These are phyloP conservation scores for Paramormyrops kingsleyae DNA, from an alignment of 2,113 vertebrate species.

Conservation along the genomic window DNA sequence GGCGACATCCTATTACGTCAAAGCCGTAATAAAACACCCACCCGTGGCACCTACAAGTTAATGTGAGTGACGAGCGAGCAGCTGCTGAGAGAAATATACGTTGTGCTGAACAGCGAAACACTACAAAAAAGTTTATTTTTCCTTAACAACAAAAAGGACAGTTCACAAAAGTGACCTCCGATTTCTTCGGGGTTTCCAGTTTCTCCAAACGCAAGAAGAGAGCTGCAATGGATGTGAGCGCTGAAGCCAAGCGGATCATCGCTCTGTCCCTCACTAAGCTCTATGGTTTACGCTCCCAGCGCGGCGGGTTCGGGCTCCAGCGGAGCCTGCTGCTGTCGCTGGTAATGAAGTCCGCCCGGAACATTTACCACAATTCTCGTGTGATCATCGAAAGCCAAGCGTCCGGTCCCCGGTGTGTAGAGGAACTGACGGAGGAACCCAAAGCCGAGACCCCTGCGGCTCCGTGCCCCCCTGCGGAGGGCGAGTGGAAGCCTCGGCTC, in stretches of 20 bases:
- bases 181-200: conserved; percentile 22
- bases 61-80: neutral
- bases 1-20: conserved; percentile 25
- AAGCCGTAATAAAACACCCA: conserved; percentile 25
- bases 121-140: neutral
- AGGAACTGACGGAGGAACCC: conserved; percentile 24
- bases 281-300: conserved; percentile 62
- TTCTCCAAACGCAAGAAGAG: neutral
- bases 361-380: conserved; percentile 55
- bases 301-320: conserved; percentile 67
- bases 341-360: conserved; percentile 65
- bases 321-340: conserved; percentile 67
- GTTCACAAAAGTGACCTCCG: neutral
- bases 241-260: conserved; percentile 69
- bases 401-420: neutral
- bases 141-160: neutral
- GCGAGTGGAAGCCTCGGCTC: conserved; percentile 27
- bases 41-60: neutral
- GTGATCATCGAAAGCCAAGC: conserved; percentile 1
- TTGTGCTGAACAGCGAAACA: neutral
- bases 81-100: neutral
- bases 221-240: conserved; percentile 52
- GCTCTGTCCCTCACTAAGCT: conserved; percentile 69
- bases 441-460: conserved; percentile 17
- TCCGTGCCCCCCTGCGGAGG: neutral